Evolutionary conservation across 2,113 vertebrate genomes (phyloP), one percentile per base, ranked within the genome.

Genomic region (Hydropotes inermis): DNA sequence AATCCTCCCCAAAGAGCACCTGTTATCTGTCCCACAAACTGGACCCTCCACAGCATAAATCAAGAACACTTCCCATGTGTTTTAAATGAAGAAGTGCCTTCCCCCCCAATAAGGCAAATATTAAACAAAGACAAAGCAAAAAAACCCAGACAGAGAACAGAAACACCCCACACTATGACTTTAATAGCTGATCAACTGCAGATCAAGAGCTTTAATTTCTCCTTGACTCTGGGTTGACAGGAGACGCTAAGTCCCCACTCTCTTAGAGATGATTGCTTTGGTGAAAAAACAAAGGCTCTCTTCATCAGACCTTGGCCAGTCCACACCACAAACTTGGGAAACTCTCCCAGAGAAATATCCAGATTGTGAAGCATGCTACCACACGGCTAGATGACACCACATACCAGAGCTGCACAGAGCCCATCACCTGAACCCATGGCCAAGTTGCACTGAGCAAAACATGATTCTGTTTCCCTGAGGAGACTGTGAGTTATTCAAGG

Each of bases 181-280:
- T 97, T 84, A 93, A 96, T 95, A 94, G 95, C 74, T 87, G 94
- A 97, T 97, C 96, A 95, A 94, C 60, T 93, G 86, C 52, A 96
- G 94, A 98, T 94, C 86, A 93, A 95, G 91, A 91, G 95, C 76
- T 94, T 95, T 96, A 78, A 96, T 97, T 94, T 91, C 96, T 98
- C 93, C 82, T 91, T 6, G 43, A 86, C 57, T 97, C 97, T 87
- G 78, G 45, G 55, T 84, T 94, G 92, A 81, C 52, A 78, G 70
- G 78, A 57, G 94, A 91, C 55, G 28, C 95, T 67, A 70, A 58
- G 30, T 91, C 93, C 81, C 89, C 39, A 94, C 45, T 92, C 79
- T 96, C 47, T 39, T 11, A 55, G 83, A 97, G 74, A 94, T 61
- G 92, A 97, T 93, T 96, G 86, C 61, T 97, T 96, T 36, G 52